Evolutionary conservation across 2,113 vertebrate species (phyloP), one percentile per base, ranked within the genome.

Genomic region (Cyprinodon variegatus): DNA sequence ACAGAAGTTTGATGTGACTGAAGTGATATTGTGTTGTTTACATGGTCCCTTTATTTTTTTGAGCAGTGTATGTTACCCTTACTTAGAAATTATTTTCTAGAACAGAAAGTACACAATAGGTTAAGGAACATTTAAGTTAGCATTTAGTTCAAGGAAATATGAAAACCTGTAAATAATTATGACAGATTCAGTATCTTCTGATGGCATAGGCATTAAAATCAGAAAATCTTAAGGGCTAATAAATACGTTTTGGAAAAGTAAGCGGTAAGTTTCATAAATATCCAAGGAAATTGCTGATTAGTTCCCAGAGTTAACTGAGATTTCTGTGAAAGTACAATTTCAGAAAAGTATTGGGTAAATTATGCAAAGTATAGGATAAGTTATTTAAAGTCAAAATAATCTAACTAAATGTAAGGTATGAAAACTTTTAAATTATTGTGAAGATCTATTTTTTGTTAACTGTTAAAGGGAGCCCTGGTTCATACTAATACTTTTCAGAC

Each of bases 361-460:
- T 53, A 6, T 53, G 15, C 17, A 53, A 53, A 53, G 48, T 8
- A 15, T 15, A 14, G 15, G 5, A 2, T 53, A 53, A 20, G 50
- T 17, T 20, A 1, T 53, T 4, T 2, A 53, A 53, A 15, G 14
- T 14, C 7, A 17, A 53, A 29, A 29, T 29, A 29, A 29, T 29
- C 29, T 29, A 29, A 29, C 29, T 29, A 37, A 45, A 46, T 74
- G 62, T 71, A 74, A 6, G 4, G 2, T 9, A 57, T 2, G 20
- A 4, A 10, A 57, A 71, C 68, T 76, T 72, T 79, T 57, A 82
- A 76, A 85, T 77, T 45, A 76, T 45, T 10, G 13, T 76, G 63
- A 65, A 64, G 60, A 60, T 50, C 73, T 61, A 67, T 57, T 29
- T 11, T 71, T 72, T 74, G n/a, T 70, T 38, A 68, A n/a, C 1